Base-by-base conservation (phyloP, 2,113 vertebrate genomes). In the Centrocercus urophasianus region DNA sequence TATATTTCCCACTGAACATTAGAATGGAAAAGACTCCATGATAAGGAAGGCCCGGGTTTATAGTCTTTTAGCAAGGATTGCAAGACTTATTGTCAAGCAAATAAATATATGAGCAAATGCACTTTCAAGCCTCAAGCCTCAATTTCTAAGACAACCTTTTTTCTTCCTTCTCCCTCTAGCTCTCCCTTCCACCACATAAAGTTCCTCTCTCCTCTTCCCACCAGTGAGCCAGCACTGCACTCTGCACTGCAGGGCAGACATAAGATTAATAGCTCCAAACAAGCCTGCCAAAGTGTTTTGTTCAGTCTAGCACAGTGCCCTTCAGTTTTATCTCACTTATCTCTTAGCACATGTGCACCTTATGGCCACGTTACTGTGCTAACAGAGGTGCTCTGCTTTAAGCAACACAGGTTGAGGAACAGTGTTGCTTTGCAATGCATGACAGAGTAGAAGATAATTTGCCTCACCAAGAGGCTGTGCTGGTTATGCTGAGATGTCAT, bases 211-310 rank as follows among this genome's bases (percentile, higher is more conserved):
- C 16, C 6, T 17, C 15, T 77, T 88, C 38, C 56, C 15, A 38
- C 13, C 8, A 13, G 10, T 34, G 25, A 84, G 30, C 30, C 54
- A 57, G 14, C 27, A 25, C 10, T 34, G 40, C 13, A 5, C 34
- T 15, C 54, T 57, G 4, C 6, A 40, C 15, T 30, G 59, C 34
- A 25, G 22, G 32, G 36, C 2, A 79, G 18, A 66, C n/a, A 18
- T 11, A 48, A 36, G 15, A 5, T 66, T 85, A 40, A 40, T 42
- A 45, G 15, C 12, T 67, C 3, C 2, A 25, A 70, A 54, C 17
- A 72, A 59, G 43, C 7, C 4, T 48, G 28, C 34, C 64, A 25
- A 56, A 73, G 6, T 0, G 0, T 73, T 73, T 88, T 6, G 2
- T 25, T 30, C 17, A 70, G 34, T 72, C 13, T 43, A 38, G 14